Conservation (phyloP, 2,113 vertebrate species). For the Hucho hucho region DNA sequence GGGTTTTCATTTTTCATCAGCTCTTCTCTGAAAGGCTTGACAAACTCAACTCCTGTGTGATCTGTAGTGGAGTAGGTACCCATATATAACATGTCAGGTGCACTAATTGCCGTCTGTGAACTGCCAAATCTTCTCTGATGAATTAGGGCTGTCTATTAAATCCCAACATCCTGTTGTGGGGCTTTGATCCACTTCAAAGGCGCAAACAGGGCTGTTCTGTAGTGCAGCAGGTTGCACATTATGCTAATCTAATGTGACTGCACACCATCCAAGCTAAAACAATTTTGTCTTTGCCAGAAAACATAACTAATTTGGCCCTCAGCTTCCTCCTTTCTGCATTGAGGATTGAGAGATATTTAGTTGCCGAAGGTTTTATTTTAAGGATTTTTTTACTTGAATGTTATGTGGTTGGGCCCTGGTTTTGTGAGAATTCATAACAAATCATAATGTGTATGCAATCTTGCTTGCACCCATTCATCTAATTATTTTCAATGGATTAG, state of each 20-base stretch:
- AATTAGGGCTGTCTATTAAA: neutral
- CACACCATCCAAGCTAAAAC: neutral
- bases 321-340: neutral
- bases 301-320: neutral
- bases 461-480: no score
- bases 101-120: neutral
- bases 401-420: no score
- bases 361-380: neutral
- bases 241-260: conserved; percentile 4
- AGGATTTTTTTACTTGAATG: no score
- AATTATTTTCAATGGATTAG: no score
- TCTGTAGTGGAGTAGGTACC: neutral
- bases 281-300: neutral
- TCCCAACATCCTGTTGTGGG: neutral
- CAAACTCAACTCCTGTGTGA: neutral
- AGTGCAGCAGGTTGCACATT: neutral
- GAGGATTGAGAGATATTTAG: neutral
- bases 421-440: no score
- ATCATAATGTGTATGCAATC: no score
- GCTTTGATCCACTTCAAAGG: conserved; percentile 14
- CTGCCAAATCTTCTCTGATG: neutral
- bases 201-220: neutral
- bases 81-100: neutral
- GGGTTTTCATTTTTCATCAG: neutral
- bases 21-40: neutral